Percentiles rank a stretch among this genome's conserved stretches.
phyloP scores from a whole-genome alignment of 1,140 invertebrate species.

The Nephotettix cincticeps region DNA sequence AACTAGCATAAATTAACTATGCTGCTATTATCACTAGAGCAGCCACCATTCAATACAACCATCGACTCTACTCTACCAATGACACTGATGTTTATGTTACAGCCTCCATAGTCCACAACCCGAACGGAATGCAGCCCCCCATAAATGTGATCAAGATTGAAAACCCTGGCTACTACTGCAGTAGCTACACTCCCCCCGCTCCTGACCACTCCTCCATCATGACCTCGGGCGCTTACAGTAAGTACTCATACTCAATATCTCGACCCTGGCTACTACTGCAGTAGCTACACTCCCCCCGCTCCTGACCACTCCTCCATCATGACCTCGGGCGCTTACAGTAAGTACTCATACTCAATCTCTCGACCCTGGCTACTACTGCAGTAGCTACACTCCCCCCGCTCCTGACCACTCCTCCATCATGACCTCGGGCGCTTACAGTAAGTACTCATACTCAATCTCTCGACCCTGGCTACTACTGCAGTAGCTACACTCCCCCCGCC shows the following conservation, averaged over 20 bases:
- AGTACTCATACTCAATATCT: conserved; percentile 25
- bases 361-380: conserved; percentile 88
- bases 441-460: no score
- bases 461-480: conserved; percentile 87
- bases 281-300: no score
- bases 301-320: no score
- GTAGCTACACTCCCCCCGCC: conserved; percentile 81
- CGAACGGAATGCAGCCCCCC: conserved; percentile 73
- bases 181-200: conserved; percentile 81
- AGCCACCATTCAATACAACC: no score
- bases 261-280: no score
- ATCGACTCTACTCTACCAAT: no score
- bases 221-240: conserved; percentile 41
- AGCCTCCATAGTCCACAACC: conserved; percentile 93
- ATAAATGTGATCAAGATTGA: conserved; percentile 88
- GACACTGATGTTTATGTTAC: conserved; percentile 55
- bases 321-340: no score
- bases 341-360: no score
- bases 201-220: conserved; percentile 57
- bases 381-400: conserved; percentile 81
- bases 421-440: no score
- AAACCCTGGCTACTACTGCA: conserved; percentile 87
- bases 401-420: conserved; percentile 57
- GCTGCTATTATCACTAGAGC: no score
- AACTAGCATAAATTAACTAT: no score